Conservation (phyloP, 2,797 vertebrate species). For the Novumbra hubbsi region DNA sequence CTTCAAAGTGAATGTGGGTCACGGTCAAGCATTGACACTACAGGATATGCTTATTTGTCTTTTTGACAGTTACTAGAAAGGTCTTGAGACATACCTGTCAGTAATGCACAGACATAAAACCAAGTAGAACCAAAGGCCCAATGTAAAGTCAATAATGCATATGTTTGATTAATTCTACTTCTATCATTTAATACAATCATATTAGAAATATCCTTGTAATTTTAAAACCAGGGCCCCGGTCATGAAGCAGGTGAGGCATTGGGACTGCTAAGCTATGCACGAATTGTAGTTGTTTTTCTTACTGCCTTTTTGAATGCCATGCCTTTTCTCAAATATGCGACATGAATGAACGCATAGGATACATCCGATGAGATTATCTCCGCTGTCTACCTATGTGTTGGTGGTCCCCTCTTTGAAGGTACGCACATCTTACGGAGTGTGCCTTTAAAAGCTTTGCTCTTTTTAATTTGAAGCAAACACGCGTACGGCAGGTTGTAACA, state of each 20-base stretch:
- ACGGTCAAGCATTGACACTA: constrained; percentile 3
- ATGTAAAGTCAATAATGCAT: no score
- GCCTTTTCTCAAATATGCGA: no score
- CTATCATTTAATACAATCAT: no score
- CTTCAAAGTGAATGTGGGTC: constrained; percentile 22
- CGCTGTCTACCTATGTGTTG: not conserved
- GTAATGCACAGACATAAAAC: no score
- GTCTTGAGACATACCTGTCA: not conserved
- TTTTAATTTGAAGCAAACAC: constrained; percentile 39
- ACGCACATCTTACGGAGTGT: not conserved
- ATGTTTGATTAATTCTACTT: no score
- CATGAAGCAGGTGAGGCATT: no score
- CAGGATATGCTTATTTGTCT: not conserved
- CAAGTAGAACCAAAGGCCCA: no score
- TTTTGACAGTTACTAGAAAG: not conserved
- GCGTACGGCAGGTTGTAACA: constrained; percentile 53
- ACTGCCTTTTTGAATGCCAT: no score
- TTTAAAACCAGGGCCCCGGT: no score
- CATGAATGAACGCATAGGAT: not conserved
- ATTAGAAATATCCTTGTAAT: no score
- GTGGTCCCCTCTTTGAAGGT: not conserved
- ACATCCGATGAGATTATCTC: not conserved
- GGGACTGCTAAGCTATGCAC: no score
- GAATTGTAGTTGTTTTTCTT: no score
- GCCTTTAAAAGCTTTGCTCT: constrained; percentile 2